Conservation (phyloP, 2,113 vertebrate species). For the Scolopax mira region DNA sequence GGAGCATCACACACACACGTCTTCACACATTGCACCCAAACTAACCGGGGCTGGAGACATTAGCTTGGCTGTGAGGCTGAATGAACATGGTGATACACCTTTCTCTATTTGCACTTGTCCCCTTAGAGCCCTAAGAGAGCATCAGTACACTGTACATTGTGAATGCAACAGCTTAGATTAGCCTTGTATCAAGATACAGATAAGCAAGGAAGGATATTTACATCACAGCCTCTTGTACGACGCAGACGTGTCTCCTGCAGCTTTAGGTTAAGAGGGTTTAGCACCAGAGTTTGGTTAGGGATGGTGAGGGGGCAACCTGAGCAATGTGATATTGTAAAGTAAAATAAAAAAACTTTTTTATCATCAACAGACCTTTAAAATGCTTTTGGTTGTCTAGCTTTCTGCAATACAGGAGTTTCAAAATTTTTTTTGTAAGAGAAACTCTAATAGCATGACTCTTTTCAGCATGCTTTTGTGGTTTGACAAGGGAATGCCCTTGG, state of each 20-base stretch:
- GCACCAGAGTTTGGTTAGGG: rapidly evolving
- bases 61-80: not conserved
- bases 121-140: not conserved
- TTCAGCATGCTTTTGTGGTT: not conserved
- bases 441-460: not conserved
- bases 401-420: not conserved
- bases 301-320: not conserved
- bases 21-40: not conserved
- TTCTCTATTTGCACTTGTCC: not conserved
- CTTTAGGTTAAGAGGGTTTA: not conserved
- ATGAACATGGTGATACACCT: rapidly evolving
- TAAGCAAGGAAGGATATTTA: not conserved
- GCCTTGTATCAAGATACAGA: not conserved
- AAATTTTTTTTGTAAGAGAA: not conserved
- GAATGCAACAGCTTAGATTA: not conserved
- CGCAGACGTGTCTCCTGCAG: not conserved
- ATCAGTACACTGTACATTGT: not conserved
- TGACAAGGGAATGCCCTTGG: not conserved
- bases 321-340: not conserved
- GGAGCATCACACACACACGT: no score
- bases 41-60: not conserved
- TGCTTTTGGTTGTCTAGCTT: not conserved
- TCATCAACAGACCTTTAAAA: not conserved
- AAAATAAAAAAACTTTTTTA: not conserved
- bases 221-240: not conserved